Conservation (phyloP, 1,140 invertebrate species). For the Spodoptera litura region DNA sequence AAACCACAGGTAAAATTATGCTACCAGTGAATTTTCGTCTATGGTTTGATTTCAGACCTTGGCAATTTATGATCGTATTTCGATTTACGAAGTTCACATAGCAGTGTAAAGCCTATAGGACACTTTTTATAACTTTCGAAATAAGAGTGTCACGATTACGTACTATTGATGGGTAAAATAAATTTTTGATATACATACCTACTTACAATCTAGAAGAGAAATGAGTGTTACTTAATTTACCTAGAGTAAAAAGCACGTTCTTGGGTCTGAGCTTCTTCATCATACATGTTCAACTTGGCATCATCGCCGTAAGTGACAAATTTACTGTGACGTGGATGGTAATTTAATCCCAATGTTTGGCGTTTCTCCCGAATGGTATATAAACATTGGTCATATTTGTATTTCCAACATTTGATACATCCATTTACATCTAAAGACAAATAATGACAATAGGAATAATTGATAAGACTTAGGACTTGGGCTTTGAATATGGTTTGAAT, state of each 20-base stretch:
- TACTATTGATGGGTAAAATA: no score
- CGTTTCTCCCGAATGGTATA: conserved; percentile 88
- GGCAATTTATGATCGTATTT: no score
- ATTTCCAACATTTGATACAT: conserved; percentile 89
- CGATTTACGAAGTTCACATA: no score
- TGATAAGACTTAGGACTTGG: background rate
- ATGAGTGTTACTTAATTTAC: conserved; percentile 61
- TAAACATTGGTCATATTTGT: conserved; percentile 87
- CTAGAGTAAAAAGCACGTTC: conserved; percentile 87
- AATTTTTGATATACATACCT: no score
- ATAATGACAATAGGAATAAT: background rate
- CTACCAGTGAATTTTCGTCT: no score
- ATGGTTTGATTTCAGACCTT: no score
- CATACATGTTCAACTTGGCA: conserved; percentile 87
- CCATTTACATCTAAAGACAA: conserved; percentile 87
- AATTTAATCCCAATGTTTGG: conserved; percentile 87
- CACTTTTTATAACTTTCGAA: no score
- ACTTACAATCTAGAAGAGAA: no score
- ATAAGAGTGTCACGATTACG: no score
- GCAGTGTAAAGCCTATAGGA: no score
- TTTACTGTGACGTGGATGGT: conserved; percentile 87
- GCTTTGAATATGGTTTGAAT: background rate
- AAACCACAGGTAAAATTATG: no score
- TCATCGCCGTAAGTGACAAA: conserved; percentile 89
- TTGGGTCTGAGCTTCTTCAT: conserved; percentile 87